Conservation (phyloP, 2,797 vertebrate species). For the Urocyon cinereoargenteus region DNA sequence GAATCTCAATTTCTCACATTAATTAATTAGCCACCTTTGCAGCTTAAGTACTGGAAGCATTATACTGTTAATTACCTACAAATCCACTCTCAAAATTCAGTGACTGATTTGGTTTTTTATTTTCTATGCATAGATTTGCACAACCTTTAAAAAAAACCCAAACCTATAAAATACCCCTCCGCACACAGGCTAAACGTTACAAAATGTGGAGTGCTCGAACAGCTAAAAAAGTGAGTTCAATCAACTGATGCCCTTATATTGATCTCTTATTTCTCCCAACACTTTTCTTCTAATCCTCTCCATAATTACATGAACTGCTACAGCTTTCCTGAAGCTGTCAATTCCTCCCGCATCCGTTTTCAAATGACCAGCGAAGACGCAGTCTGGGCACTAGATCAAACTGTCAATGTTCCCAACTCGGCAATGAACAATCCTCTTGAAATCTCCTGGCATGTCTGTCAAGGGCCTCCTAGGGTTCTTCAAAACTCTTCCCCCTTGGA, state of each 20-base stretch:
- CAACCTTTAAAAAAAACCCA: slow-evolving; percentile 68
- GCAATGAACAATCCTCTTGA: slow-evolving; percentile 71
- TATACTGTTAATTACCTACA: slow-evolving; percentile 71
- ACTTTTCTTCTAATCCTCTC: slow-evolving; percentile 86
- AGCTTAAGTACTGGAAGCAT: slow-evolving; percentile 66
- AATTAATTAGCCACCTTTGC: slow-evolving; percentile 80
- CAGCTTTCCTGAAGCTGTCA: slow-evolving; percentile 86
- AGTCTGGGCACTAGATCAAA: slow-evolving; percentile 83
- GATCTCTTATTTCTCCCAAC: slow-evolving; percentile 84
- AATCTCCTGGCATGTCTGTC: slow-evolving; percentile 81
- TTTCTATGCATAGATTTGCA: slow-evolving; percentile 72
- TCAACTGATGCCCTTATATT: slow-evolving; percentile 67
- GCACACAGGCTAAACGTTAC: slow-evolving; percentile 70
- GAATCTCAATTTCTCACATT: slow-evolving; percentile 77
- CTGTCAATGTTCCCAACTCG: slow-evolving; percentile 42
- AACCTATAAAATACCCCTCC: slow-evolving; percentile 25
- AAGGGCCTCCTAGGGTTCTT: slow-evolving; percentile 71
- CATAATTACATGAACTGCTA: slow-evolving; percentile 87
- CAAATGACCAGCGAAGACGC: slow-evolving; percentile 85
- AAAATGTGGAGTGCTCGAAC: slow-evolving; percentile 75
- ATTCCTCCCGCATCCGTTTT: slow-evolving; percentile 81
- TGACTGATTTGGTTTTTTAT: neutral
- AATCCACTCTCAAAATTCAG: slow-evolving; percentile 72
- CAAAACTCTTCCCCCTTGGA: slow-evolving; percentile 69
- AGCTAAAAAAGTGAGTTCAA: slow-evolving; percentile 79